Evolutionary conservation across 92 coral and sea anemone species (phyloP).

Genomic region (Porites rus): DNA sequence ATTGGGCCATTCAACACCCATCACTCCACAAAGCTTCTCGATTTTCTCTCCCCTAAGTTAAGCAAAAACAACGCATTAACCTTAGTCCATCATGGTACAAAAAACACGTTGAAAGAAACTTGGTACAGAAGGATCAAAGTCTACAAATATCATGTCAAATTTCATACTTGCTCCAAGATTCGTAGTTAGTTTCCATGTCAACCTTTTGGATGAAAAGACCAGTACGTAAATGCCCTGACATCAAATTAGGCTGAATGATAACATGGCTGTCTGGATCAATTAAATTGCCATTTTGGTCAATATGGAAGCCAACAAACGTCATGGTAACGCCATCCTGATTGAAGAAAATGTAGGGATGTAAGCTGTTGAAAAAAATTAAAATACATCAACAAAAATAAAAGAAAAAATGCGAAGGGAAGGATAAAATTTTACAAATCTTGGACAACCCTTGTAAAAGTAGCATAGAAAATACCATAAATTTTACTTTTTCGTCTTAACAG

Average conservation of each 20-base stretch:
- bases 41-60: slow-evolving; percentile 66
- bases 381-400: background rate
- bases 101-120: too few relatives aligned
- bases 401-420: background rate
- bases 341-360: slow-evolving; percentile 94
- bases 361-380: slow-evolving; percentile 40
- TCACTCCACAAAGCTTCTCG: slow-evolving; percentile 78
- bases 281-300: slow-evolving; percentile 81
- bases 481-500: too few relatives aligned
- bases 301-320: slow-evolving; percentile 91
- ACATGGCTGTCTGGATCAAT: slow-evolving; percentile 73
- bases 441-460: too few relatives aligned
- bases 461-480: too few relatives aligned
- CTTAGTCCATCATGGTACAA: too few relatives aligned
- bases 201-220: slow-evolving; percentile 81
- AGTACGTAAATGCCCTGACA: slow-evolving; percentile 76
- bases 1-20: slow-evolving; percentile 83
- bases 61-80: background rate
- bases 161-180: slow-evolving; percentile 74
- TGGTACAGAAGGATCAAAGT: too few relatives aligned
- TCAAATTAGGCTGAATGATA: slow-evolving; percentile 61
- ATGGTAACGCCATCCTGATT: slow-evolving; percentile 86
- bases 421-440: too few relatives aligned
- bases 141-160: too few relatives aligned
- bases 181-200: slow-evolving; percentile 79